phyloP scores from a whole-genome alignment of 2,888 invertebrate species.

The Cotesia congregata region DNA sequence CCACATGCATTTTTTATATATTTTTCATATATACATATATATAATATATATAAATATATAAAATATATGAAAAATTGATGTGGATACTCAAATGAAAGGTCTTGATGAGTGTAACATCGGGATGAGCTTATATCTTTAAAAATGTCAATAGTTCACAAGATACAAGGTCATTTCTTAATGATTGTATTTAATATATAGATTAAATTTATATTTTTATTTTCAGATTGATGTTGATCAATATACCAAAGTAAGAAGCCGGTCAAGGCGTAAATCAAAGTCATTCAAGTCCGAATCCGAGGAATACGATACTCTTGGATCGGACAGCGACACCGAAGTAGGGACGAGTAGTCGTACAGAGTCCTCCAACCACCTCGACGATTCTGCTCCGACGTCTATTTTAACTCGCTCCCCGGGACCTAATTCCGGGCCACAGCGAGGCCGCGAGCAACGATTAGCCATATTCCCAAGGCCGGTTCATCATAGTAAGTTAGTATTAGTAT shows the following conservation, averaged over 20 bases:
- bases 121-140: too few relatives aligned
- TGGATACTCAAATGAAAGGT: too few relatives aligned
- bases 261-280: slow-evolving; percentile 72
- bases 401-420: slow-evolving; percentile 66
- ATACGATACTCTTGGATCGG: slow-evolving; percentile 74
- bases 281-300: slow-evolving; percentile 75
- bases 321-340: slow-evolving; percentile 72
- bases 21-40: too few relatives aligned
- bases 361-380: slow-evolving; percentile 71
- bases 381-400: slow-evolving; percentile 65
- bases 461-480: slow-evolving; percentile 73
- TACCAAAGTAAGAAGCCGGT: slow-evolving; percentile 66
- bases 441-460: slow-evolving; percentile 71
- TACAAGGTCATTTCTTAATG: too few relatives aligned
- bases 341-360: slow-evolving; percentile 72
- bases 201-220: slow-evolving; percentile 2
- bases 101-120: too few relatives aligned
- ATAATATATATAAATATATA: too few relatives aligned
- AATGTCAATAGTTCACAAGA: too few relatives aligned
- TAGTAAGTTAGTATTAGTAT: slow-evolving; percentile 77
- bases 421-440: slow-evolving; percentile 66
- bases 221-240: slow-evolving; percentile 67
- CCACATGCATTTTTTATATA: too few relatives aligned
- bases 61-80: too few relatives aligned
- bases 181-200: too few relatives aligned